These are phyloP conservation scores for Vanacampus margaritifer DNA, from an alignment of 2,113 vertebrate species.

Conservation along the genomic window DNA sequence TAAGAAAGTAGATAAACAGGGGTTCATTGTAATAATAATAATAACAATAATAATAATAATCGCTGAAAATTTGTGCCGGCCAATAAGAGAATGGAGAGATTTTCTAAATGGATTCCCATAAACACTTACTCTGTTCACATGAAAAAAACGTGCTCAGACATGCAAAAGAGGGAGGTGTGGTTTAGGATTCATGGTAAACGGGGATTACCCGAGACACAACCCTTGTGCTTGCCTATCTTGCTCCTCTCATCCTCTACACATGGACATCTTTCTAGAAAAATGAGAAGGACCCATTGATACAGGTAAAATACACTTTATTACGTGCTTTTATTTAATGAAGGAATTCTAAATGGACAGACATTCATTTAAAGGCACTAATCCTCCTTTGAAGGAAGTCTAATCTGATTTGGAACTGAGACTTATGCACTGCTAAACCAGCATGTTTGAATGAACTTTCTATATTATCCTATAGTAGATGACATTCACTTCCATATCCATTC, in stretches of 20 bases:
- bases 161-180: slow-evolving; percentile 53
- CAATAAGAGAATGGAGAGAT: not conserved
- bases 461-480: not conserved
- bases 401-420: slow-evolving; percentile 47
- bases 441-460: slow-evolving; percentile 16
- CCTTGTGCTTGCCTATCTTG: slow-evolving; percentile 4
- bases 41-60: too few relatives aligned
- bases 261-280: slow-evolving; percentile 19
- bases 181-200: slow-evolving; percentile 35
- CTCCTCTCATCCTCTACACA: slow-evolving; percentile 3
- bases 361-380: slow-evolving; percentile 51
- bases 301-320: slow-evolving; percentile 31
- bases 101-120: not conserved
- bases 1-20: not conserved
- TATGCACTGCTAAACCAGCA: slow-evolving; percentile 27
- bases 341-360: not conserved
- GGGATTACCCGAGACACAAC: slow-evolving; percentile 50
- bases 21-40: not conserved
- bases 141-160: slow-evolving; percentile 28
- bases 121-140: not conserved
- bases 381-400: slow-evolving; percentile 37
- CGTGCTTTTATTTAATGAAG: not conserved
- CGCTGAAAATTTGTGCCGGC: too few relatives aligned
- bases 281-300: slow-evolving; percentile 17
- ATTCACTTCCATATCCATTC: not conserved